phyloP scores from a whole-genome alignment of 2,113 vertebrate genomes.

The Parotia lawesii region DNA sequence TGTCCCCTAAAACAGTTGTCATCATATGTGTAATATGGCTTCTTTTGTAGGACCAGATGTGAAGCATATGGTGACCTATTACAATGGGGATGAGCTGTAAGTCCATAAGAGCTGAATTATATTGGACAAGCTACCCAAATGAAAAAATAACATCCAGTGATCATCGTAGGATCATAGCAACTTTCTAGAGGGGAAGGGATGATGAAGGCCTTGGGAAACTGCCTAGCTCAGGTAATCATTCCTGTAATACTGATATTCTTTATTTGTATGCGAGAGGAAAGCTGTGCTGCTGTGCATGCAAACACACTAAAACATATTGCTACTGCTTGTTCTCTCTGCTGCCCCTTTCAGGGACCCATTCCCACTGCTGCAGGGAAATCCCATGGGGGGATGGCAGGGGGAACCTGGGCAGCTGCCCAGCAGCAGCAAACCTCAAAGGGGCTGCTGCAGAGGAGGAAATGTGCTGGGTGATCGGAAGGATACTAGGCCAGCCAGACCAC shows the following conservation, averaged over 20 bases:
- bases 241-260: neutral
- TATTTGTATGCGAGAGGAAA: neutral
- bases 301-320: neutral
- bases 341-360: fast-evolving
- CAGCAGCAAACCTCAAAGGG: neutral
- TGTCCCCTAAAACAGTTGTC: slow-evolving; percentile 3
- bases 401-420: neutral
- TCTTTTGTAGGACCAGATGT: slow-evolving; percentile 51
- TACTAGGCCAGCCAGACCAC: neutral
- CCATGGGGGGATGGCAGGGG: fast-evolving
- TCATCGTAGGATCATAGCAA: neutral
- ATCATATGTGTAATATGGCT: neutral
- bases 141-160: neutral
- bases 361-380: neutral
- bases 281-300: neutral
- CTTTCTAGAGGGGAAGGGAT: neutral
- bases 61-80: slow-evolving; percentile 56
- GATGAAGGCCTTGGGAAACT: neutral
- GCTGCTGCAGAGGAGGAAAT: neutral
- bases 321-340: neutral
- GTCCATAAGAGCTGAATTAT: neutral
- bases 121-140: neutral
- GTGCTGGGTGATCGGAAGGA: neutral
- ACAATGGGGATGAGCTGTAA: neutral
- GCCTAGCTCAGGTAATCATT: neutral